These are phyloP conservation scores for Eupeodes corollae DNA, from an alignment of 1,140 invertebrate species.

Conservation along the genomic window DNA sequence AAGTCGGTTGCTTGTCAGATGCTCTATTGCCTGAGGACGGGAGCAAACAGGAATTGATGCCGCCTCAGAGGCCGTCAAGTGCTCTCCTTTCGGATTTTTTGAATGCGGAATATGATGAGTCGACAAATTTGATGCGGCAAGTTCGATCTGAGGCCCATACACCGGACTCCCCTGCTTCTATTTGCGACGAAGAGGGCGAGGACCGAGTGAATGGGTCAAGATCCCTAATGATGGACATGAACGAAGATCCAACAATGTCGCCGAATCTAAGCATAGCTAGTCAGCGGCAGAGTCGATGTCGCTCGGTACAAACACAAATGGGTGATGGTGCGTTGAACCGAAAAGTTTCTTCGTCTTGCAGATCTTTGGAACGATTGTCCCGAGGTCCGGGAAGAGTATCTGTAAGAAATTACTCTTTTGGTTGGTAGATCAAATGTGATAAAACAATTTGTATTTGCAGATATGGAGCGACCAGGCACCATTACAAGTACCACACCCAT, in stretches of 20 bases:
- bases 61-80: slow-evolving; percentile 29
- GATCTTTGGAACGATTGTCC: slow-evolving; percentile 37
- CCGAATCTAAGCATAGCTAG: slow-evolving; percentile 3
- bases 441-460: slow-evolving; percentile 5
- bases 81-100: slow-evolving; percentile 35
- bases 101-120: slow-evolving; percentile 33
- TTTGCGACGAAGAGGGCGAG: slow-evolving; percentile 25
- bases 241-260: slow-evolving; percentile 11
- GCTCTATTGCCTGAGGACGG: slow-evolving; percentile 39
- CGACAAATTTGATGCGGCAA: slow-evolving; percentile 25
- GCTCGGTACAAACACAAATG: slow-evolving; percentile 12
- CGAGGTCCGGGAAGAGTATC: slow-evolving; percentile 33
- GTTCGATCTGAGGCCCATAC: slow-evolving; percentile 36
- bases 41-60: slow-evolving; percentile 15
- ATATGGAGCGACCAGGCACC: slow-evolving; percentile 38
- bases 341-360: slow-evolving; percentile 26
- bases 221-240: slow-evolving; percentile 4
- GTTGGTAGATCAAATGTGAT: not conserved
- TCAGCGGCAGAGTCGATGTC: slow-evolving; percentile 11
- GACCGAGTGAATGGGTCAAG: slow-evolving; percentile 6
- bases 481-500: slow-evolving; percentile 48
- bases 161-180: slow-evolving; percentile 32
- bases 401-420: slow-evolving; percentile 10
- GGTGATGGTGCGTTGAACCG: slow-evolving; percentile 20
- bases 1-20: slow-evolving; percentile 56